Evolutionary conservation across 2,888 invertebrate genomes (phyloP), one percentile per base, ranked within the genome.

Genomic region (Drosophila siamana): DNA sequence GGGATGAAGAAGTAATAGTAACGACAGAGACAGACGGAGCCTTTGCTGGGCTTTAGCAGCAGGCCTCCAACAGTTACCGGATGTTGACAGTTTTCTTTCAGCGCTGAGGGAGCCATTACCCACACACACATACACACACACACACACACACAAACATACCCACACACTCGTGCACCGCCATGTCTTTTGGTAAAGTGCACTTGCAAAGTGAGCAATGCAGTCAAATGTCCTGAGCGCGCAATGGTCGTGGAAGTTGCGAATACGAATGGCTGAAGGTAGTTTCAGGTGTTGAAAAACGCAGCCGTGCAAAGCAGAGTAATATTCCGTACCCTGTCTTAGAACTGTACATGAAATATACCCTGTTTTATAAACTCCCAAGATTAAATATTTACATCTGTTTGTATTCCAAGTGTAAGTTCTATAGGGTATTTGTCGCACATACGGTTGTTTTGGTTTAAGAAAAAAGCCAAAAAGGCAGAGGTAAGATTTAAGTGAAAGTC

Each of bases 41-140:
- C 9, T 48, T 24, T 11, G 15, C 16, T 19, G 3, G 19, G 60
- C 71, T 65, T 46, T 33, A 60, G 67, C 44, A 36, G 56, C 24
- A 30, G 16, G 38, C 24, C 11, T n/a, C 30, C 19, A 36, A 11
- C 30, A 52, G 28, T 22, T 16, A 8, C 43, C 51, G 48, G 60
- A 47, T 72, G 83, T 70, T 88, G 88, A 86, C 83, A 83, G 68
- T 72, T 52, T 74, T 79, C 79, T 74, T 88, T 77, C 79, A 72
- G 66, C 65, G 69, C 86, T 71, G 65, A 68, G 88, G 88, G 77
- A 79, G 77, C 74, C 71, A 82, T 83, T 80, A 80, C 68, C 56
- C 70, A 59, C 63, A 67, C 62, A 68, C 63, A 56, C 30, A 54
- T 13, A 56, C 6, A 30, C 33, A 48, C 30, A 43, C 38, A 51